phyloP scores from a whole-genome alignment of 1,140 invertebrate genomes.

The Drosophila orosa region DNA sequence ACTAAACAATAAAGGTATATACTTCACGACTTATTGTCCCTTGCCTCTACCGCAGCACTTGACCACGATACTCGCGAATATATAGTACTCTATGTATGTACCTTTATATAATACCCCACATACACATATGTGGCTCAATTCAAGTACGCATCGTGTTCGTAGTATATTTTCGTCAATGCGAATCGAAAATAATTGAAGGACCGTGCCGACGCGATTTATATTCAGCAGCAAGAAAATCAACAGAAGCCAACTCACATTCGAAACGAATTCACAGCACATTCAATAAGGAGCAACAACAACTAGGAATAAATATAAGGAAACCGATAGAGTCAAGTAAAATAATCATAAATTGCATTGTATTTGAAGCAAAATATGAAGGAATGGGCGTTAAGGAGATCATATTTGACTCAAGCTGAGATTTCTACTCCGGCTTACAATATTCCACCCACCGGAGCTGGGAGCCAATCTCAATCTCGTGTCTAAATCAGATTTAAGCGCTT shows the following conservation, averaged over 20 bases:
- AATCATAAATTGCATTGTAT: background rate
- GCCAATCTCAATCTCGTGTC: background rate
- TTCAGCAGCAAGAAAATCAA: conserved; percentile 17
- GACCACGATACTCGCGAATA: conserved; percentile 11
- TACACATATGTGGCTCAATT: conserved; percentile 27
- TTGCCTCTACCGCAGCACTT: conserved; percentile 9
- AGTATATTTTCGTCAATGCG: conserved; percentile 64
- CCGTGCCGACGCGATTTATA: conserved; percentile 50
- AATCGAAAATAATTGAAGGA: conserved; percentile 70
- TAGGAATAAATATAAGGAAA: background rate
- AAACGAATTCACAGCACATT: conserved; percentile 41
- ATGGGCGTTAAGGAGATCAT: background rate
- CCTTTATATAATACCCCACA: conserved; percentile 23
- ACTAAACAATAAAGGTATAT: conserved; percentile 21
- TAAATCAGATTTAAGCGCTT: conserved; percentile 3
- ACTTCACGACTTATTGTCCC: conserved; percentile 18
- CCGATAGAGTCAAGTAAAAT: background rate
- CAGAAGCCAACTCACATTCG: background rate
- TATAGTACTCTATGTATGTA: conserved; percentile 3
- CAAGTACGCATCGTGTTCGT: conserved; percentile 55
- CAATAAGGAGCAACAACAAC: conserved; percentile 5
- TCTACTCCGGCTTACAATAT: background rate
- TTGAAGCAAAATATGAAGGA: background rate
- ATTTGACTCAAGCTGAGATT: background rate
- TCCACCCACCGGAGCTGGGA: background rate